Evolutionary conservation across 2,888 invertebrate species (phyloP).

Genomic region (Drosophila ochracea): DNA sequence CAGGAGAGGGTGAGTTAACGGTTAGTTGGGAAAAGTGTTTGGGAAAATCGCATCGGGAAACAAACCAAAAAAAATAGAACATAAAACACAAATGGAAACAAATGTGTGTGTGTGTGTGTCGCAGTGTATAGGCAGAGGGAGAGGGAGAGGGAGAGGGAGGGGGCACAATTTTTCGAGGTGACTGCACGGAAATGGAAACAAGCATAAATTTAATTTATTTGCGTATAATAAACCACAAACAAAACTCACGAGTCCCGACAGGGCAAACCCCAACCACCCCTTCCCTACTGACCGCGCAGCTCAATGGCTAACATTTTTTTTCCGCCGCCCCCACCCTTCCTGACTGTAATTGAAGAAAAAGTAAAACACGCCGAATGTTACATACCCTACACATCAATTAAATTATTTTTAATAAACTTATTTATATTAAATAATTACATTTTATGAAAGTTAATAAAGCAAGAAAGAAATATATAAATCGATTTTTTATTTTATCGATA

Average conservation of each 20-base stretch:
- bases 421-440: not conserved
- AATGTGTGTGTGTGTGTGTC: conserved; percentile 32
- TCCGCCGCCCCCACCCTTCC: conserved; percentile 17
- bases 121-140: not conserved
- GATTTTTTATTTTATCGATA: not conserved
- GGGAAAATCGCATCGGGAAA: conserved; percentile 68
- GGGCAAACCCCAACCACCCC: conserved; percentile 1
- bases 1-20: not conserved
- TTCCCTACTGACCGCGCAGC: conserved; percentile 1
- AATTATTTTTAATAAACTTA: not conserved
- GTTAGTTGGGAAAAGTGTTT: conserved; percentile 41
- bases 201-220: conserved; percentile 80
- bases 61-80: conserved; percentile 28
- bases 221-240: conserved; percentile 81
- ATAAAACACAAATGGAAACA: conserved; percentile 54
- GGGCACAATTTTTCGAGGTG: conserved; percentile 9
- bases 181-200: conserved; percentile 63
- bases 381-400: not conserved
- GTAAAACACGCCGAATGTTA: not conserved
- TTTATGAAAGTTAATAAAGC: not conserved
- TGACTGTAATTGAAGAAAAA: conserved; percentile 20
- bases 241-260: conserved; percentile 49
- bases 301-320: conserved; percentile 34
- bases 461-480: not conserved
- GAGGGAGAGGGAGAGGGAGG: not conserved